These are phyloP conservation scores for Struthio camelus DNA, from an alignment of 2,113 vertebrate species.

Conservation along the genomic window DNA sequence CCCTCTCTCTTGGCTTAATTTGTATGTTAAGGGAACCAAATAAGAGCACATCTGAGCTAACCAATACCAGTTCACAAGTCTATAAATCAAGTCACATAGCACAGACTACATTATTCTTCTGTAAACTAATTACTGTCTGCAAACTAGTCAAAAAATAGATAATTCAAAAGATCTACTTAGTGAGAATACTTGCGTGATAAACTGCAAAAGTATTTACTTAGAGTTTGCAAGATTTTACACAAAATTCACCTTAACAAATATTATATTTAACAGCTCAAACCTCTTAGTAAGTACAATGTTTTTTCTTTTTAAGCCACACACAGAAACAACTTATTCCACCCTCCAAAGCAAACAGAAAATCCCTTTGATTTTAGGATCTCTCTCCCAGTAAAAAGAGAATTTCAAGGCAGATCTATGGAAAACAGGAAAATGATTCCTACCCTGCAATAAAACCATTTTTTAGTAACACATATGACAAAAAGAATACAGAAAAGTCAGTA, in stretches of 20 bases:
- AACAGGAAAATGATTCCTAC: background rate
- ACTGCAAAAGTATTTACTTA: background rate
- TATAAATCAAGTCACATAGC: fast-evolving
- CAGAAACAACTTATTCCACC: background rate
- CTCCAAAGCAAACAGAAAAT: background rate
- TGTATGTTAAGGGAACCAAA: background rate
- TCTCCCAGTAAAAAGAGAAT: too few relatives aligned
- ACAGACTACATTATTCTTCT: background rate
- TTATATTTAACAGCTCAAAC: background rate
- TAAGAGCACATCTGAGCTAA: background rate
- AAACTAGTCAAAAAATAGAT: background rate
- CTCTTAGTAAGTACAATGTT: background rate
- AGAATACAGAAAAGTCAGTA: background rate
- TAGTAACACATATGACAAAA: background rate
- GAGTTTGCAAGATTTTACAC: background rate
- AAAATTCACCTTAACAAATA: background rate
- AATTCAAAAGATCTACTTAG: background rate
- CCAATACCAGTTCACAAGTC: background rate
- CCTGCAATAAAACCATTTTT: background rate
- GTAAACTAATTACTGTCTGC: background rate
- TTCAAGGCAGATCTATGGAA: background rate
- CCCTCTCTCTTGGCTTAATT: background rate
- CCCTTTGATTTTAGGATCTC: background rate
- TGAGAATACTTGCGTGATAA: background rate
- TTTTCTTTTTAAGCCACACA: background rate